These are phyloP conservation scores for Furcifer pardalis DNA, from an alignment of 2,797 vertebrate species.

Conservation along the genomic window DNA sequence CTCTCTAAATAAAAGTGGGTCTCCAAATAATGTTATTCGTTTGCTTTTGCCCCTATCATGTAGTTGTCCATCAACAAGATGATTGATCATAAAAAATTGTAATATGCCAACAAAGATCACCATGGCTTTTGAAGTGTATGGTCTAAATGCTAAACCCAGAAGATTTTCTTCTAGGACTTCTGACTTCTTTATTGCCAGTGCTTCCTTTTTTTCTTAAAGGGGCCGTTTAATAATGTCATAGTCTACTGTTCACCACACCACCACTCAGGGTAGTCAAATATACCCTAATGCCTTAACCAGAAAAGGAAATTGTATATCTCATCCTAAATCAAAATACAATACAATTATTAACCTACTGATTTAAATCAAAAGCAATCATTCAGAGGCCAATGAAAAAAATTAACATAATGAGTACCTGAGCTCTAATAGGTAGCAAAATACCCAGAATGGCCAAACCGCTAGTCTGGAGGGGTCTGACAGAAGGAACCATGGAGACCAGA, in stretches of 20 bases:
- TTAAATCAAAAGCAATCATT: no score
- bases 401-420: no score
- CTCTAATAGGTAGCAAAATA: no score
- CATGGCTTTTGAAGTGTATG: slow-evolving; percentile 37
- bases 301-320: neutral
- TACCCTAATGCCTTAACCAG: neutral
- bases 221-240: neutral
- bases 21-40: slow-evolving; percentile 4
- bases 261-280: neutral
- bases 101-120: slow-evolving; percentile 44
- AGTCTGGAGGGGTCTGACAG: no score
- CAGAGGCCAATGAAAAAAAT: no score
- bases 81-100: slow-evolving; percentile 45
- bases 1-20: no score
- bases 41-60: slow-evolving; percentile 4
- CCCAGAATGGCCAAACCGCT: no score
- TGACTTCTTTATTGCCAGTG: slow-evolving; percentile 49
- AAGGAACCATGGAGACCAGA: no score
- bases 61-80: neutral
- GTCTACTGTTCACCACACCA: neutral
- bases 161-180: slow-evolving; percentile 28
- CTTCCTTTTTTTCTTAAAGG: neutral
- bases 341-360: no score
- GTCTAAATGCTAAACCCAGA: slow-evolving; percentile 36
- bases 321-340: no score